These are phyloP conservation scores for Catocala sponsa DNA, from an alignment of 2,888 invertebrate genomes.

Conservation along the genomic window DNA sequence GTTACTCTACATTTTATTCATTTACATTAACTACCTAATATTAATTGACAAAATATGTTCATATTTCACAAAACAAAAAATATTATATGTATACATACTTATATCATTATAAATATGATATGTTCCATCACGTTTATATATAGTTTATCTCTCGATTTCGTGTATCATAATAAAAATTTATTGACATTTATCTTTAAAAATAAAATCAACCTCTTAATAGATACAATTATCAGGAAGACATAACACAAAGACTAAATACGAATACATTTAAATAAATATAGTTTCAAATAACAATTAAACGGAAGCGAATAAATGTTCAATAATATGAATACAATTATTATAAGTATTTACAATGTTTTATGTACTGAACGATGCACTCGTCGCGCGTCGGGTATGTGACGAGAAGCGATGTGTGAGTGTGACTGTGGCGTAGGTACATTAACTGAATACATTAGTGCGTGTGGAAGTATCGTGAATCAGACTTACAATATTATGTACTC, in stretches of 20 bases:
- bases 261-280: conserved; percentile 25
- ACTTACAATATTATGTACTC: too few relatives aligned
- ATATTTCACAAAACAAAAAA: conserved; percentile 48
- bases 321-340: conserved; percentile 18
- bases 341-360: conserved; percentile 14
- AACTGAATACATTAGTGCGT: too few relatives aligned
- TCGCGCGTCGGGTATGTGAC: not conserved
- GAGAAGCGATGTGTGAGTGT: too few relatives aligned
- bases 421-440: too few relatives aligned
- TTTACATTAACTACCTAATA: conserved; percentile 46
- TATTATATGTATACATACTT: conserved; percentile 38
- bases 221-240: conserved; percentile 26
- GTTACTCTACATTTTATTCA: conserved; percentile 51
- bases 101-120: conserved; percentile 68
- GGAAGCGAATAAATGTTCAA: conserved; percentile 25
- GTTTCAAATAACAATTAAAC: conserved; percentile 18
- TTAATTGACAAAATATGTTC: conserved; percentile 50
- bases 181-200: conserved; percentile 7
- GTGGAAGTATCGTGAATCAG: too few relatives aligned
- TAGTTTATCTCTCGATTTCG: conserved; percentile 53
- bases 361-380: not conserved
- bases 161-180: conserved; percentile 23
- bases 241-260: conserved; percentile 24
- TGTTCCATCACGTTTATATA: conserved; percentile 68
- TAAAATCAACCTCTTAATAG: conserved; percentile 14